Evolutionary conservation across 2,797 vertebrate species (phyloP), one percentile per base, ranked within the genome.

Genomic region (Melanotaenia parkinsoni): DNA sequence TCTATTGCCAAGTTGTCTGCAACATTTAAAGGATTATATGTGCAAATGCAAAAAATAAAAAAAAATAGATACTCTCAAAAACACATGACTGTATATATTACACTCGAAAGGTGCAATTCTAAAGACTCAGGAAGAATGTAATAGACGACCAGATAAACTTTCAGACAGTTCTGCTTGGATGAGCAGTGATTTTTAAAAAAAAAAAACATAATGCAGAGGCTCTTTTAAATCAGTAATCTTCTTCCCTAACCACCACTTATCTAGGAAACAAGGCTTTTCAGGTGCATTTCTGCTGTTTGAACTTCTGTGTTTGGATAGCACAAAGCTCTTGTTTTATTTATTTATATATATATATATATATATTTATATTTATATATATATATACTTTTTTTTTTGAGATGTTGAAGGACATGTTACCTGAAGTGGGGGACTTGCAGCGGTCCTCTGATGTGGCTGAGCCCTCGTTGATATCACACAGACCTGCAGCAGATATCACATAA

Each of bases 401-500:
- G 20, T 74, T 76, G 79, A 86, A 85, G 81, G 85, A 93, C 88
- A 91, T 85, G 74, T 96, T 98, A 99, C 98, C 97, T 94, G 98
- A 99, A 70, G 98, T 99, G 13, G 98, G 98, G 1, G 98, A 99
- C 86, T 99, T 99, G 95, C 98, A 99, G 88, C 96, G 96, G 86
- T 99, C 98, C 74, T 99, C 98, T 74, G 97, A 96, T 50, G 97
- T 96, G 51, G 95, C 80, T 0, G 96, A 95, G 70, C 96, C 95
- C 90, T 99, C 98, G 62, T 95, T 99, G 83, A 99, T 99, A 82
- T 99, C 98, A 72, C 97, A 98, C 13, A 99, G 95, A 91, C 98
- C 98, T 94, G 95, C 88, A 93, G 77, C 85, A 91, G 80, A 93
- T 38, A 80, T 56, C 28, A 57, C 13, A 70, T 2, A 57, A 20